Conservation (phyloP, 2,888 invertebrate species). For the Corythucha ciliata region DNA sequence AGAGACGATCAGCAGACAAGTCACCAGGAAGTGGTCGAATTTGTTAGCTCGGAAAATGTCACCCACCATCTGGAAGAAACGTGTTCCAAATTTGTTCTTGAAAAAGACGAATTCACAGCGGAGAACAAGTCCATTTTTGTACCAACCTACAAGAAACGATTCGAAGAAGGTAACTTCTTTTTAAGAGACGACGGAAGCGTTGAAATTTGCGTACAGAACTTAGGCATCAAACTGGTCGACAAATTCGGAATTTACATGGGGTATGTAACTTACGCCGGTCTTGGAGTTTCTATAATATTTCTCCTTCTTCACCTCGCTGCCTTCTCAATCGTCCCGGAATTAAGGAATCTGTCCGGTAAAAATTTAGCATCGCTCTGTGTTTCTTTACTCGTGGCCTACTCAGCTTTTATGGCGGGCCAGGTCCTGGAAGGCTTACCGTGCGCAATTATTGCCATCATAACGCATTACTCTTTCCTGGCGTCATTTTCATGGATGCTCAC, state of each 20-base stretch:
- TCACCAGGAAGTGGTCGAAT: background rate
- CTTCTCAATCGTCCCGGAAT: slow-evolving; percentile 43
- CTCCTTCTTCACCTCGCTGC: slow-evolving; percentile 44
- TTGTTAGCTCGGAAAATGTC: background rate
- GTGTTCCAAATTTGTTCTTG: slow-evolving; percentile 41
- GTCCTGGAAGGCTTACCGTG: slow-evolving; percentile 40
- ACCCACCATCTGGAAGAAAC: slow-evolving; percentile 4
- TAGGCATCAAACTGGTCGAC: slow-evolving; percentile 39
- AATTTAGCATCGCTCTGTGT: slow-evolving; percentile 46
- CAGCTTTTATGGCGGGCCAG: slow-evolving; percentile 43
- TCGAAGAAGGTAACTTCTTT: slow-evolving; percentile 39
- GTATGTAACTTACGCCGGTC: slow-evolving; percentile 43
- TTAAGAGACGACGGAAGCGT: slow-evolving; percentile 39
- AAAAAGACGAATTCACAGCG: slow-evolving; percentile 39
- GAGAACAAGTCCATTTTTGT: slow-evolving; percentile 40
- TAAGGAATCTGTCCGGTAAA: slow-evolving; percentile 47
- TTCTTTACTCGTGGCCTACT: slow-evolving; percentile 44
- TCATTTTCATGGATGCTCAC: slow-evolving; percentile 50
- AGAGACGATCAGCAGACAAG: too few species aligned
- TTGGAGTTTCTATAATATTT: slow-evolving; percentile 44
- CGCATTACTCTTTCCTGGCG: slow-evolving; percentile 46
- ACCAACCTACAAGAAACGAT: slow-evolving; percentile 39
- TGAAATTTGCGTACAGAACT: slow-evolving; percentile 39
- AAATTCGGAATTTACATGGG: slow-evolving; percentile 41
- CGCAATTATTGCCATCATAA: slow-evolving; percentile 41